Base-by-base conservation (phyloP, 2,113 vertebrate species). In the Nothocercus nigrocapillus region DNA sequence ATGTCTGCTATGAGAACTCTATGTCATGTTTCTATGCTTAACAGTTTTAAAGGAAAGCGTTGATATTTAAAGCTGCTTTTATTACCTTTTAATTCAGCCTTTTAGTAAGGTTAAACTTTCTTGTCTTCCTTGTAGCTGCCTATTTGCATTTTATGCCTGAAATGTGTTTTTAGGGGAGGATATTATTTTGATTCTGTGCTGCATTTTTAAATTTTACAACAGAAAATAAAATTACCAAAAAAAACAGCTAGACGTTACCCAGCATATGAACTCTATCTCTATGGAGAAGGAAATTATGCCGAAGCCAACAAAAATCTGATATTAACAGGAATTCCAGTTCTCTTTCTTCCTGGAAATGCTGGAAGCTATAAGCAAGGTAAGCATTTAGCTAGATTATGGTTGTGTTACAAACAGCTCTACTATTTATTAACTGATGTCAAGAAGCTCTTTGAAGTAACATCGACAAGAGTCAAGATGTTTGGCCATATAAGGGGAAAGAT, bases 271-370 rank as follows among this genome's bases (percentile, higher is more conserved):
- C 98, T 99, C 7, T 99, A 99, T 96, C 98, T 99, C 73, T 99
- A 99, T 24, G 99, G 99, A 51, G 99, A 99, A 95, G 99, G 99
- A 9, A 88, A 78, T 17, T 99, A 99, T 5, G 99, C 99, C 7
- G 98, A 99, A 97, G 98, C 99, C 96, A 99, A 98, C 88, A 98
- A 98, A 64, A 97, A 98, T 17, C 98, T 99, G 56, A 98, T 98
- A 27, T 96, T 99, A 88, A 98, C 97, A 7, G 99, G 99, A 12
- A 99, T 99, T 94, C 99, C 99, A 34, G 98, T 99, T 85, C 98
- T 99, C n/a, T 99, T 99, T 97, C 98, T 99, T 96, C 99, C 99
- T 3, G 99, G 99, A 51, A 99, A 99, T 59, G 99, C 99, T 81
- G 99, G 99, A 81, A 99, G 99, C 96, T 99, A 99, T 87, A 99